Base-by-base conservation (phyloP, 1,140 invertebrate genomes). In the Formica exsecta region DNA sequence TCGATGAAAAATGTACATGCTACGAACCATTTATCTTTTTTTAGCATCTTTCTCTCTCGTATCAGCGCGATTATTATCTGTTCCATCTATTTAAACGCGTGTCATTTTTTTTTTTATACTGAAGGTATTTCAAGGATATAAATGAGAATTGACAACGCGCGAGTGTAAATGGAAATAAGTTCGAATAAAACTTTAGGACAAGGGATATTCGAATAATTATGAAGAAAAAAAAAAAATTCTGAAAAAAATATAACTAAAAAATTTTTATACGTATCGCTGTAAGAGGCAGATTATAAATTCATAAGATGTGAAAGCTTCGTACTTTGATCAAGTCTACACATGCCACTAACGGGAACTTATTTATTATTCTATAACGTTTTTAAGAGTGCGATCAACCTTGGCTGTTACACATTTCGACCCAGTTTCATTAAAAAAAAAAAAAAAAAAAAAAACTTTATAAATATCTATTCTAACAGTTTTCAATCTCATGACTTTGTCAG, bases 391-490 rank as follows among this genome's bases (percentile, higher is more conserved):
- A 70, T 38, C 75, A 51, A 29, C 6, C 36, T 16, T 16, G 16
- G 22, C 48, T 32, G 51, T 80, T 41, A 5, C 48, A 16, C 5
- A 7, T 71, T 66, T 38, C 3, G 79, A 48, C 54, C 68, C 3
- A 73, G 54, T 83, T 83, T 73, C 16, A 81, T 83, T 73, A 70
- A 8, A 25, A 81, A 81, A 81, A 73, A 81, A 74, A 74, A 13
- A 38, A 38, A 38, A 73, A 70, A n/a, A 70, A 8, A 25, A 81
- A 81, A 83, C 68, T 83, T 73, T 7, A 38, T 74, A 83, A 61
- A 62, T 83, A 74, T 83, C 68, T 68, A 83, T 74, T 41, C 54
- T 83, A 83, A 83, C 79, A 83, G 79, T 83, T 83, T 83, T 48
- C 68, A 83, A 74, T 83, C 73, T 83, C 68, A 74, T 62, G 79